Evolutionary conservation across 1,140 invertebrate species (phyloP).

Genomic region (Euwallacea similis): DNA sequence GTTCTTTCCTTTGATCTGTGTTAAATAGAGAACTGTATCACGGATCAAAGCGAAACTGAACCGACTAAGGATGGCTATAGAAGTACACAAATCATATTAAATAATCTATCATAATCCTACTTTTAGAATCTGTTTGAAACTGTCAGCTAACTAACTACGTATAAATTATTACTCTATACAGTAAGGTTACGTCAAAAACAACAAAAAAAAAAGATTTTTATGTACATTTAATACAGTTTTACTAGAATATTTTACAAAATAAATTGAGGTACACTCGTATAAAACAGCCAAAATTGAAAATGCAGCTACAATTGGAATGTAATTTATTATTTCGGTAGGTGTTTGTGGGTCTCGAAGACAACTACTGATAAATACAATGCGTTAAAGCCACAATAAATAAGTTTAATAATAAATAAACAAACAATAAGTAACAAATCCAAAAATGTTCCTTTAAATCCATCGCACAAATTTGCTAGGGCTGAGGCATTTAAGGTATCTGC

Average conservation of each 20-base stretch:
- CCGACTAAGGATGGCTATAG: too few relatives aligned
- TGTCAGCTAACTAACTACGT: neutral
- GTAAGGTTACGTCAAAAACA: slow-evolving; percentile 23
- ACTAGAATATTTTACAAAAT: neutral
- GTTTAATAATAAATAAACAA: too few relatives aligned
- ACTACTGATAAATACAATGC: too few relatives aligned
- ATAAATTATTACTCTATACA: slow-evolving; percentile 33
- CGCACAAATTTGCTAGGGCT: too few relatives aligned
- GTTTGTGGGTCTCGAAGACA: too few relatives aligned
- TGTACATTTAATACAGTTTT: slow-evolving; percentile 28
- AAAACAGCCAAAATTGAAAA: slow-evolving; percentile 34
- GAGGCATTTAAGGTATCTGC: too few relatives aligned
- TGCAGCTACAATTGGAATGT: slow-evolving; percentile 28
- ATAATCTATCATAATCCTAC: slow-evolving; percentile 19
- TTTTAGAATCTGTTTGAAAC: slow-evolving; percentile 1
- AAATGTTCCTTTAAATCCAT: too few relatives aligned
- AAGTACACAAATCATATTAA: slow-evolving; percentile 21
- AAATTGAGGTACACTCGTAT: slow-evolving; percentile 20
- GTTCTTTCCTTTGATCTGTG: slow-evolving; percentile 47
- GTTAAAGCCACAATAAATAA: too few relatives aligned
- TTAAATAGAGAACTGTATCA: slow-evolving; percentile 39
- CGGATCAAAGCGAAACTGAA: slow-evolving; percentile 39
- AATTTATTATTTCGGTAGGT: too few relatives aligned
- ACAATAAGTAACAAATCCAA: too few relatives aligned
- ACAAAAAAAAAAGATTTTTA: slow-evolving; percentile 24